A percentile compares a stretch with the other conserved stretches of the same genome.
Conservation (phyloP, 2,888 invertebrate genomes). For the Phortica magna region DNA sequence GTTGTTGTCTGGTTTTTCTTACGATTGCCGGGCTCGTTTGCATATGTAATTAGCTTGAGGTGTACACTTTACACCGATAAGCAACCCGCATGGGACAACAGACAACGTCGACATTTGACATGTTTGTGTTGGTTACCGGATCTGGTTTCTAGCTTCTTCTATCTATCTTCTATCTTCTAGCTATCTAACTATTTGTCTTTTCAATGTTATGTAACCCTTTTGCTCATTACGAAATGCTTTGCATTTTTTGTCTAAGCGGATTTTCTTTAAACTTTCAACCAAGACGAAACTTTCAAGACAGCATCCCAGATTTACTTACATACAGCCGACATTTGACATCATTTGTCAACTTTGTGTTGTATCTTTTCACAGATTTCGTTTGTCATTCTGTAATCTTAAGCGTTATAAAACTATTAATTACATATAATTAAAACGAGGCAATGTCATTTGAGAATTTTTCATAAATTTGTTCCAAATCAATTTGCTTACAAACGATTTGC, state of each 20-base stretch:
- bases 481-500: slow-evolving; percentile 19
- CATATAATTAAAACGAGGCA: background rate
- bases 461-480: slow-evolving; percentile 33
- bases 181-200: background rate
- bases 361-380: slow-evolving; percentile 35
- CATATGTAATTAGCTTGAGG: slow-evolving; percentile 69
- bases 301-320: slow-evolving; percentile 3
- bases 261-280: slow-evolving; percentile 11
- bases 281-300: background rate
- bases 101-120: slow-evolving; percentile 60
- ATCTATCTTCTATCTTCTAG: background rate
- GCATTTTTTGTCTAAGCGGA: slow-evolving; percentile 21
- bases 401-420: slow-evolving; percentile 19
- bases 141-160: background rate
- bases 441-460: slow-evolving; percentile 23
- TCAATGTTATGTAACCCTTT: slow-evolving; percentile 6
- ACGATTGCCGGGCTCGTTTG: slow-evolving; percentile 57
- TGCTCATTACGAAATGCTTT: background rate
- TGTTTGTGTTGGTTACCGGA: slow-evolving; percentile 64
- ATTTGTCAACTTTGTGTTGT: slow-evolving; percentile 71
- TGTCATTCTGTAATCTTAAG: slow-evolving; percentile 17
- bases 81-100: background rate
- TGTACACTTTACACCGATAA: slow-evolving; percentile 59
- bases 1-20: slow-evolving; percentile 27
- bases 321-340: slow-evolving; percentile 57